Base-by-base conservation (phyloP, 1,140 invertebrate genomes). In the Anagrus nilaparvatae region DNA sequence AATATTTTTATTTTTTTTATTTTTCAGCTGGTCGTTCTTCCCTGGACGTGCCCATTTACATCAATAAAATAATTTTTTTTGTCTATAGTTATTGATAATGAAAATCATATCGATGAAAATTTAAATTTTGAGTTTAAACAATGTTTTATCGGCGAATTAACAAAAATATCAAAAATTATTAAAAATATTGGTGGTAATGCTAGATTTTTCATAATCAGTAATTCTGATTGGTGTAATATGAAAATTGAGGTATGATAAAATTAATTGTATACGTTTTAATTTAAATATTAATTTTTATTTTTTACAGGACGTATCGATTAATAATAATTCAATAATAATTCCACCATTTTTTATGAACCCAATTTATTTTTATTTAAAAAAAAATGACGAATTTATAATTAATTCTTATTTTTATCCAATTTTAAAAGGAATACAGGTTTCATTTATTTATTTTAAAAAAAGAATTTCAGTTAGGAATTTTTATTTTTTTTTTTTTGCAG, bases 121-220 rank as follows among this genome's bases (percentile, higher is more conserved):
- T 20, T 18, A 5, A 55, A 36, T 8, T 54, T 66, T 10, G 58
- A 65, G 4, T 65, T 60, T 43, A 50, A 49, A 6, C 53, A 48
- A 12, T 55, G 53, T 45, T 58, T 63, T 4, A 37, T 66, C 7
- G 61, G 59, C 3, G 58, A 59, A 32, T 19, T 48, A 24, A 37
- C 48, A 10, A 31, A 39, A 5, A 40, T 55, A 5, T 17, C 45
- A 0, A 46, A 52, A 9, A 43, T 40, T 27, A 38, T 66, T 10
- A 53, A 50, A 44, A 66, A 65, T 37, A 5, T 45, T 8, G 62
- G 63, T 10, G 51, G 43, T 4, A 48, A 47, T 13, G 62, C 55
- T 17, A 49, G 38, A 36, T 65, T 66, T 50, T 61, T 63, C 28
- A 39, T 60, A 17, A 56, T 63, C 36, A 63, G 55, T 24, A 62